Percentiles rank a stretch among this genome's conserved stretches.
phyloP scores from a whole-genome alignment of 2,113 vertebrate species.

The Saccopteryx leptura region DNA sequence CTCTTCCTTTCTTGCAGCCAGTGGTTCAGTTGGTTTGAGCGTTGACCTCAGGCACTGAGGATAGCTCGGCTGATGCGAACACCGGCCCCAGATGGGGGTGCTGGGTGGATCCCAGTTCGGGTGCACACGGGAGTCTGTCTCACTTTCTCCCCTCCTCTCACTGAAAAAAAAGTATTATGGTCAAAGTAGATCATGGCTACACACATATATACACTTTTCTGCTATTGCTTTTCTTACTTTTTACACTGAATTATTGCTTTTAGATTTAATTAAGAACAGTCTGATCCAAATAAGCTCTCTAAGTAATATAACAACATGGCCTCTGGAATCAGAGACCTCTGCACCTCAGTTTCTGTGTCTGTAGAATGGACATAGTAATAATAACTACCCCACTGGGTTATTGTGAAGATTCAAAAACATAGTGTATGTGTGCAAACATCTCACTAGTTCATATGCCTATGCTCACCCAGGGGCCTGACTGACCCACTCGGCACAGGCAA shows the following conservation, averaged over 20 bases:
- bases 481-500: background rate
- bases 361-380: background rate
- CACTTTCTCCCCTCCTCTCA: too few species aligned
- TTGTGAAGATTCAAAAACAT: background rate
- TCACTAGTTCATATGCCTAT: background rate
- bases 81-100: too few species aligned
- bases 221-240: background rate
- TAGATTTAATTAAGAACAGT: background rate
- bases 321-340: background rate
- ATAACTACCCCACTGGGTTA: background rate
- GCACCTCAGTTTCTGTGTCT: background rate
- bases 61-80: too few species aligned
- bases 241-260: background rate
- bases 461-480: background rate
- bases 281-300: background rate
- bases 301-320: background rate
- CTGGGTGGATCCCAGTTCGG: too few species aligned
- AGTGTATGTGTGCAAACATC: background rate
- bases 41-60: too few species aligned
- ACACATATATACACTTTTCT: background rate
- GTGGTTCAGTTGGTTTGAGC: too few species aligned
- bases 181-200: background rate
- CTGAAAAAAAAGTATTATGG: too few species aligned
- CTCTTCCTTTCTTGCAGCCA: too few species aligned
- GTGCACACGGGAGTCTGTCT: too few species aligned